Conservation (phyloP, 2,113 vertebrate genomes). For the Cyprinodon variegatus region DNA sequence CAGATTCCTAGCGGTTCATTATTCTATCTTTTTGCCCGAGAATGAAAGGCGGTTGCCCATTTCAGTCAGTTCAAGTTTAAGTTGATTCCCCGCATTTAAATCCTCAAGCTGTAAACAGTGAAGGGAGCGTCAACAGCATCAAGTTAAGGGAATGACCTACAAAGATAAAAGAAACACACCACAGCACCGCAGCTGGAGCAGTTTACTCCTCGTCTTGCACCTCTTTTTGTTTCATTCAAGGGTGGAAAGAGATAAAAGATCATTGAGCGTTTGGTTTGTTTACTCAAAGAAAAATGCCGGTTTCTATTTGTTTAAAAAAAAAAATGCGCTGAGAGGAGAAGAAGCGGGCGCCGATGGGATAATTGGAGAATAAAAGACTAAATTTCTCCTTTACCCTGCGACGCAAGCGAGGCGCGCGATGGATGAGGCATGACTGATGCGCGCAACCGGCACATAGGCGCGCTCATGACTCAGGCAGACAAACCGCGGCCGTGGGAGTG, state of each 20-base stretch:
- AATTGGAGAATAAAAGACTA: conserved; percentile 7
- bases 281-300: neutral
- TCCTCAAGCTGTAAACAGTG: conserved; percentile 39
- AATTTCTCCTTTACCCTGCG: conserved; percentile 20
- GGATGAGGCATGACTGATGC: conserved; percentile 64
- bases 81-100: conserved; percentile 52
- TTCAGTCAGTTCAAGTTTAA: conserved; percentile 42
- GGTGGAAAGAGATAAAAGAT: conserved; percentile 4
- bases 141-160: conserved; percentile 50
- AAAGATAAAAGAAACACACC: conserved; percentile 45
- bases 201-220: conserved; percentile 36
- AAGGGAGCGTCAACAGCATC: conserved; percentile 20
- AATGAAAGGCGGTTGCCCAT: conserved; percentile 17
- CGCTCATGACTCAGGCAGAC: conserved; percentile 59
- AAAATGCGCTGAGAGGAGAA: neutral
- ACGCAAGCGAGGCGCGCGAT: conserved; percentile 32
- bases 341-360: neutral
- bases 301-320: neutral
- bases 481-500: conserved; percentile 66
- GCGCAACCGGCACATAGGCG: conserved; percentile 60
- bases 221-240: conserved; percentile 45
- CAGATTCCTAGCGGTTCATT: conserved; percentile 19
- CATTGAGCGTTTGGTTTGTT: conserved; percentile 14
- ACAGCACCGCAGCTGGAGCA: conserved; percentile 47
- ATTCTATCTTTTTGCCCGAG: conserved; percentile 1